Evolutionary conservation across 2,888 invertebrate genomes (phyloP).

Genomic region (Mystacides longicornis): DNA sequence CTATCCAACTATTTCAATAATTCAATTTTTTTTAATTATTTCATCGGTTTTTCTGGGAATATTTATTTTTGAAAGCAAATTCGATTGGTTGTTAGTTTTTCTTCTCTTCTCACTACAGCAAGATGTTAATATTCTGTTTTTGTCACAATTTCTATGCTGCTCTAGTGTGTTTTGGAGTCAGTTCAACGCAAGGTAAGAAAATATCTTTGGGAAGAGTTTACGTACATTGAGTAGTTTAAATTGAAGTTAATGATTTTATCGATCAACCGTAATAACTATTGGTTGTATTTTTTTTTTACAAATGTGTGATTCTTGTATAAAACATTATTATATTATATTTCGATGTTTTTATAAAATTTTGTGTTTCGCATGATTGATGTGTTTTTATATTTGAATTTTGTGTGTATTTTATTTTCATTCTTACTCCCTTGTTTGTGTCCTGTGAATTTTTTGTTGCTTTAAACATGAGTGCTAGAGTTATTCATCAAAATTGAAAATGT

Average conservation of each 20-base stretch:
- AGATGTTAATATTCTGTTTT: conserved; percentile 49
- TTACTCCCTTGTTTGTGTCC: conserved; percentile 49
- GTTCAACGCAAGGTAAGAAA: conserved; percentile 97
- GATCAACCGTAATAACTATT: background rate
- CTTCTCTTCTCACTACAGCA: no score
- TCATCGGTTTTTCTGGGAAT: background rate
- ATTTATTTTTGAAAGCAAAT: conserved; percentile 2
- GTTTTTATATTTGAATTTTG: conserved; percentile 18
- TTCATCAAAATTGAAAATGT: no score
- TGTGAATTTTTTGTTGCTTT: conserved; percentile 49
- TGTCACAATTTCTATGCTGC: conserved; percentile 72
- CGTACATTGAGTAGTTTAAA: conserved; percentile 9
- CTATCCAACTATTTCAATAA: background rate
- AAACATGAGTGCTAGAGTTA: no score
- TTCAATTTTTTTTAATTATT: background rate
- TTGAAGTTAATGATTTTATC: background rate
- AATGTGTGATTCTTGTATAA: no score
- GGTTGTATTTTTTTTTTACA: no score
- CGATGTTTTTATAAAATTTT: conserved; percentile 28
- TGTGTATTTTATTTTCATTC: conserved; percentile 39
- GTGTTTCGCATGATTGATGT: conserved; percentile 34
- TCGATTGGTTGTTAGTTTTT: conserved; percentile 29
- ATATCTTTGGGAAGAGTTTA: background rate
- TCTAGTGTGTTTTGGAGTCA: conserved; percentile 98
- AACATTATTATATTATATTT: conserved; percentile 11